Percentiles rank a stretch among this genome's conserved stretches.
These are phyloP conservation scores for Blastobasis lacticolella DNA, from an alignment of 2,888 invertebrate genomes.

Conservation along the genomic window DNA sequence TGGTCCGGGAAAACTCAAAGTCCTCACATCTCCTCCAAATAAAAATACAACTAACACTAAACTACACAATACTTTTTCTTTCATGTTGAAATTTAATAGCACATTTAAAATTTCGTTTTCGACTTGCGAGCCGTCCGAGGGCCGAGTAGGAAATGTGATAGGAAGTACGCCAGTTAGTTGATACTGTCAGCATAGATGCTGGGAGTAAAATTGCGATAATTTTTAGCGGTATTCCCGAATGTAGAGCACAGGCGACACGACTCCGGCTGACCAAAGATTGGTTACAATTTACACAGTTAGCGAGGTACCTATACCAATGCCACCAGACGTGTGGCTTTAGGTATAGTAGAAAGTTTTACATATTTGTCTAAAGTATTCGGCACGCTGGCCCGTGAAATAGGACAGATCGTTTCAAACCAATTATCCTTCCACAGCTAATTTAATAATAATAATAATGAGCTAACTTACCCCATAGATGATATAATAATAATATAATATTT, in stretches of 20 bases:
- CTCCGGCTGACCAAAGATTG: conserved; percentile 39
- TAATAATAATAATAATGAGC: too few species aligned
- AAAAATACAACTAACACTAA: conserved; percentile 20
- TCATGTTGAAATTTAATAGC: conserved; percentile 11
- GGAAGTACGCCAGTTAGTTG: too few species aligned
- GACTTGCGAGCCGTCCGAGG: conserved; percentile 36
- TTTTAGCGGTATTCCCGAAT: conserved; percentile 63
- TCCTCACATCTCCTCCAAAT: conserved; percentile 25
- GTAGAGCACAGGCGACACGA: conserved; percentile 58
- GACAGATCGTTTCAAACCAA: conserved; percentile 1
- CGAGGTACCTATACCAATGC: conserved; percentile 40
- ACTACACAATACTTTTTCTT: conserved; percentile 19
- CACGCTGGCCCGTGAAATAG: background rate
- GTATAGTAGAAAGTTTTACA: conserved; percentile 61
- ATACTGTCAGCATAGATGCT: conserved; percentile 3
- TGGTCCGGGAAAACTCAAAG: conserved; percentile 45
- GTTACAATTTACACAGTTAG: conserved; percentile 65
- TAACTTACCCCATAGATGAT: too few species aligned
- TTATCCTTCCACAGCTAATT: background rate
- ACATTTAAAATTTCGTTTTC: conserved; percentile 30
- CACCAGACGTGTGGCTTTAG: conserved; percentile 25
- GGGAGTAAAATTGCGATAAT: conserved; percentile 60
- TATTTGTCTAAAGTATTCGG: conserved; percentile 52
- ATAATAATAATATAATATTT: too few species aligned
- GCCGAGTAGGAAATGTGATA: conserved; percentile 46